Percentiles rank a stretch among this genome's conserved stretches.
These are phyloP conservation scores for Lerema accius DNA, from an alignment of 1,140 invertebrate species.

Conservation along the genomic window DNA sequence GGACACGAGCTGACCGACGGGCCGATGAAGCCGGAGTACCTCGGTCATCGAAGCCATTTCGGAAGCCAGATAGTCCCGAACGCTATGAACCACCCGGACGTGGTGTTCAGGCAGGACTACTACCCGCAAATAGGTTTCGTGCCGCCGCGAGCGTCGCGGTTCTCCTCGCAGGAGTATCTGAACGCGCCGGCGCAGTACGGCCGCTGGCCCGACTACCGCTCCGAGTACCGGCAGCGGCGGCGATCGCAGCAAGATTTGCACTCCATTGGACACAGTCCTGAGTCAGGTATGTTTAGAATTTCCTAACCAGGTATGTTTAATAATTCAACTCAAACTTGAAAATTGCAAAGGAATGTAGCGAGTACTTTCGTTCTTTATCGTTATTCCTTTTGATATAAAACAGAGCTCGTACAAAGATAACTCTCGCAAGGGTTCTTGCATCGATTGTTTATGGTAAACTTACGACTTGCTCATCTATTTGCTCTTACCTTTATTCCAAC, in stretches of 20 bases:
- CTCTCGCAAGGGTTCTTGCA: too few species aligned
- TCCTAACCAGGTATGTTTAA: too few species aligned
- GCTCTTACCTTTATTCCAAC: too few species aligned
- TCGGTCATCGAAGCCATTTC: conserved; percentile 65
- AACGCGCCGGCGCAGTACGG: conserved; percentile 71
- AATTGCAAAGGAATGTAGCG: too few species aligned
- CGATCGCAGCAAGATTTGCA: conserved; percentile 79
- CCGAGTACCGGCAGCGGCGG: conserved; percentile 70
- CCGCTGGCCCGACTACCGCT: conserved; percentile 66
- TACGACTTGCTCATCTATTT: too few species aligned
- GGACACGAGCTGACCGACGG: conserved; percentile 77
- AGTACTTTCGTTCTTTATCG: too few species aligned
- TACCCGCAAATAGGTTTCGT: conserved; percentile 72
- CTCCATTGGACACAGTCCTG: conserved; percentile 72
- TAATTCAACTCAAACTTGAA: too few species aligned
- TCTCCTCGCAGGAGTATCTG: conserved; percentile 81
- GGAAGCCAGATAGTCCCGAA: conserved; percentile 70
- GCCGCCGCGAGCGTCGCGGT: conserved; percentile 72
- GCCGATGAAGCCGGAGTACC: conserved; percentile 70
- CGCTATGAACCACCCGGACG: conserved; percentile 73
- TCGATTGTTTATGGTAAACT: too few species aligned
- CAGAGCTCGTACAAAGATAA: too few species aligned
- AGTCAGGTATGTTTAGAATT: conserved; percentile 64
- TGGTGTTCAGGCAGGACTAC: conserved; percentile 78
- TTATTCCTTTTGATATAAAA: too few species aligned